phyloP scores from a whole-genome alignment of 2,797 vertebrate genomes.

The Schizopygopsis pylzovi region DNA sequence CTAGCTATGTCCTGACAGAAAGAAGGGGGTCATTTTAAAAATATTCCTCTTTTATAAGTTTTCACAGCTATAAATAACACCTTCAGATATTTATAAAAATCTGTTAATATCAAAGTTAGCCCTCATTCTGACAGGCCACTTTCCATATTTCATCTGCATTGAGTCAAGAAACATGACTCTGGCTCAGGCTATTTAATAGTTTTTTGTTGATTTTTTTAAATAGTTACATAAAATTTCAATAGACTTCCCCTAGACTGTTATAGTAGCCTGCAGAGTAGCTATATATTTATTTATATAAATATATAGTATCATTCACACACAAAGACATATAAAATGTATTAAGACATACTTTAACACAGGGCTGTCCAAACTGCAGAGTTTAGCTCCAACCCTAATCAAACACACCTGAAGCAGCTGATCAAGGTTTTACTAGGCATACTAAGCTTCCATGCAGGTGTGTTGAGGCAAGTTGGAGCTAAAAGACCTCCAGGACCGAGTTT shows the following conservation, averaged over 20 bases:
- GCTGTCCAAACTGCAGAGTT: no score
- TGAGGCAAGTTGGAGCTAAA: no score
- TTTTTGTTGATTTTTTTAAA: neutral
- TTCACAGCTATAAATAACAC: conserved; percentile 14
- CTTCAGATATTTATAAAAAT: conserved; percentile 23
- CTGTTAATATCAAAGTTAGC: conserved; percentile 11
- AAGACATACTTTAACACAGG: neutral
- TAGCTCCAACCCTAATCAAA: no score
- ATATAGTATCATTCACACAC: neutral
- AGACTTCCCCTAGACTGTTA: neutral
- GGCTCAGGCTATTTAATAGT: neutral
- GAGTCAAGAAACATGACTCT: neutral
- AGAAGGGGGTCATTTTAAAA: neutral
- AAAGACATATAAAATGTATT: neutral
- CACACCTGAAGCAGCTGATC: no score
- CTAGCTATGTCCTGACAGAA: neutral
- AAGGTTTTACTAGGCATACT: no score
- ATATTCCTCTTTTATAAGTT: conserved; percentile 11
- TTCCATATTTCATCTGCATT: neutral
- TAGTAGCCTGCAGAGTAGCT: neutral
- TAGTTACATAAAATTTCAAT: neutral
- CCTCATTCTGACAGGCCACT: neutral
- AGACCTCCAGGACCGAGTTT: no score
- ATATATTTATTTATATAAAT: neutral
- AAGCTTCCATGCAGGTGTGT: no score